Conservation (phyloP, 92 coral and sea anemone genomes). For the Phymanthus crucifer region DNA sequence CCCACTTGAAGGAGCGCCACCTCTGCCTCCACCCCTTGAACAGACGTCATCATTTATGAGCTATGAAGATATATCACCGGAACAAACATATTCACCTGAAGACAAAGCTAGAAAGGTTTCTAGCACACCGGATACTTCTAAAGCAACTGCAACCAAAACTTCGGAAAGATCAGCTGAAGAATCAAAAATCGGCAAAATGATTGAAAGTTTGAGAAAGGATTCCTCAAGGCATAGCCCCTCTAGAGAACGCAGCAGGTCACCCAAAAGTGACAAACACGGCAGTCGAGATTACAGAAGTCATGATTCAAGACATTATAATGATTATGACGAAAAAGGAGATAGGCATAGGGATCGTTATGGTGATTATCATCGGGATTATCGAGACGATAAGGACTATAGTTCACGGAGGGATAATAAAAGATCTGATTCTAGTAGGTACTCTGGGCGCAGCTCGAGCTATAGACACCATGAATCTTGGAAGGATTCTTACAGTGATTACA, state of each 20-base stretch:
- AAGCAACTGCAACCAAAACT: neutral
- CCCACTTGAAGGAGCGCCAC: slow-evolving; percentile 77
- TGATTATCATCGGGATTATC: slow-evolving; percentile 55
- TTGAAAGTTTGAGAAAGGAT: slow-evolving; percentile 67
- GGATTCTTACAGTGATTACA: slow-evolving; percentile 41
- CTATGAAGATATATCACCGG: slow-evolving; percentile 78
- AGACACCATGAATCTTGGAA: slow-evolving; percentile 56
- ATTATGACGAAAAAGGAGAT: slow-evolving; percentile 69
- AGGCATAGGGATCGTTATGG: slow-evolving; percentile 58
- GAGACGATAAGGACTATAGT: slow-evolving; percentile 63
- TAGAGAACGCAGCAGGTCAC: slow-evolving; percentile 65
- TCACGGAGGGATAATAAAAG: slow-evolving; percentile 60
- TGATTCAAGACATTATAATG: slow-evolving; percentile 66
- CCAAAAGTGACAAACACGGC: slow-evolving; percentile 58
- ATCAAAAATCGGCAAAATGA: slow-evolving; percentile 49
- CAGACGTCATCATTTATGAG: slow-evolving; percentile 46
- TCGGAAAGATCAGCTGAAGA: slow-evolving; percentile 39
- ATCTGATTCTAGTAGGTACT: slow-evolving; percentile 51
- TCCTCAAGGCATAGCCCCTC: slow-evolving; percentile 48
- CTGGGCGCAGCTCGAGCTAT: slow-evolving; percentile 59
- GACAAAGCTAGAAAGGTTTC: slow-evolving; percentile 32
- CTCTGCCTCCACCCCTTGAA: slow-evolving; percentile 62
- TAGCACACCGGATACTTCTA: slow-evolving; percentile 6
- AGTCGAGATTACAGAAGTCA: slow-evolving; percentile 62
- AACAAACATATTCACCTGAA: slow-evolving; percentile 72